Percentiles rank a stretch among this genome's conserved stretches.
phyloP scores from a whole-genome alignment of 1,140 invertebrate genomes.

The Elysia chlorotica region DNA sequence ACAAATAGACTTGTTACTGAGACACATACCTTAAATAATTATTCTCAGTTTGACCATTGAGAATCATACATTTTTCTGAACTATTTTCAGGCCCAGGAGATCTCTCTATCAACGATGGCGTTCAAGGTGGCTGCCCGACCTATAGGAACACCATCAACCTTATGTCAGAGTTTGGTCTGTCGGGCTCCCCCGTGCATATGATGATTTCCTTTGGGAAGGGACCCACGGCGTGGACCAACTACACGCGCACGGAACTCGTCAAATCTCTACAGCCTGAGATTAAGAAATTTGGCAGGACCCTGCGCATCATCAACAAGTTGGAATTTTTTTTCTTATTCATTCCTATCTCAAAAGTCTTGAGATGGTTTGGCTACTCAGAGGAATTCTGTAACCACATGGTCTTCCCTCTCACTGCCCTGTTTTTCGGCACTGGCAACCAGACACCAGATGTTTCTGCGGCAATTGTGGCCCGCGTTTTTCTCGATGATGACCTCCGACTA shows the following conservation, averaged over 20 bases:
- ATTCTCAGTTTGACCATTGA: background rate
- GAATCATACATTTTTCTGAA: background rate
- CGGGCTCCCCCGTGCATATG: slow-evolving; percentile 40
- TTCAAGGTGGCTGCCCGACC: slow-evolving; percentile 45
- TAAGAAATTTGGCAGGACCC: slow-evolving; percentile 36
- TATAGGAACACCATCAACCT: slow-evolving; percentile 47
- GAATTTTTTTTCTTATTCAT: slow-evolving; percentile 49
- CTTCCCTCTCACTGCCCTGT: slow-evolving; percentile 50
- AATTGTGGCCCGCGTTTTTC: slow-evolving; percentile 49
- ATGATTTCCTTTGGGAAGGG: slow-evolving; percentile 53
- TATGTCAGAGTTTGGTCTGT: slow-evolving; percentile 39
- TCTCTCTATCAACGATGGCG: slow-evolving; percentile 46
- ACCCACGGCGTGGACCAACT: slow-evolving; percentile 49
- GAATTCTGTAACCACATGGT: slow-evolving; percentile 50
- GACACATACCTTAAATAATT: background rate
- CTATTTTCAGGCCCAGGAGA: slow-evolving; percentile 23
- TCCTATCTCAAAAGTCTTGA: slow-evolving; percentile 43
- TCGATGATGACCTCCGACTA: slow-evolving; percentile 46
- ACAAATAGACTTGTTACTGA: too few species aligned
- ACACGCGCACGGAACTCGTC: slow-evolving; percentile 41
- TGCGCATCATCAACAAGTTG: slow-evolving; percentile 43
- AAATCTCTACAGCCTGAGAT: slow-evolving; percentile 38
- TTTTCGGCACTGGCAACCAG: slow-evolving; percentile 54
- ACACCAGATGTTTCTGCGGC: slow-evolving; percentile 50
- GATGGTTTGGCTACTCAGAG: slow-evolving; percentile 45